Evolutionary conservation across 2,113 vertebrate species (phyloP), one percentile per base, ranked within the genome.

Genomic region (Parotia lawesii): DNA sequence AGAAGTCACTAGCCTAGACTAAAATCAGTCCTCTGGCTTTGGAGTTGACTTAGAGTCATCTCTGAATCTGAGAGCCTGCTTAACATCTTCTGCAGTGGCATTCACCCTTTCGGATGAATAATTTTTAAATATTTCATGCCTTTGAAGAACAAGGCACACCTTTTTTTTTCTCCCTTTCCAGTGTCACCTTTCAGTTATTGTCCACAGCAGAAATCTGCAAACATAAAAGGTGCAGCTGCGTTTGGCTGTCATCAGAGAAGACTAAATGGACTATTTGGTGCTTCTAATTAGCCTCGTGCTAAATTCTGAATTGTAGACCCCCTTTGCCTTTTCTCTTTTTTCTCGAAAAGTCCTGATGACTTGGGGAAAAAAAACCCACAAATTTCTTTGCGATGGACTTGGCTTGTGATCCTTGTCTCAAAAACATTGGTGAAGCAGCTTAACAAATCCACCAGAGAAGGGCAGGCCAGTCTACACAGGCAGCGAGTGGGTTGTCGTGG

Each of bases 391-490:
- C 0, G 0, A 28, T 15, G 58, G 85, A 51, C 84, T 61, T 27
- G 79, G 76, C 75, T 90, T 13, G 40, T 69, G 69, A 25, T 77
- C 95, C 85, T 87, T 10, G 37, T 64, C 80, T 50, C 48, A 56
- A 83, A 13, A 84, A 8, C 70, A 10, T 57, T 23, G 76, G 84
- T 89, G 87, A 92, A 97, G 95, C 96, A 97, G 93, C 94, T 97
- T 96, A 56, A 93, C 60, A 86, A 94, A 88, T 79, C n/a, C 44
- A 19, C 70, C 74, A 6, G 56, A 69, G 87, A 75, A 86, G 80
- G 93, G 86, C 94, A 95, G 93, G 71, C 66, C 72, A 90, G 84
- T 80, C 77, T 61, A 23, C 64, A 4, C 57, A 67, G 94, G 89
- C 91, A 66, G 84, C 5, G 17, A 87, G 92, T 8, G 73, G 91